Evolutionary conservation across 2,113 vertebrate genomes (phyloP), one percentile per base, ranked within the genome.

Genomic region (Anser brachyrhynchus): DNA sequence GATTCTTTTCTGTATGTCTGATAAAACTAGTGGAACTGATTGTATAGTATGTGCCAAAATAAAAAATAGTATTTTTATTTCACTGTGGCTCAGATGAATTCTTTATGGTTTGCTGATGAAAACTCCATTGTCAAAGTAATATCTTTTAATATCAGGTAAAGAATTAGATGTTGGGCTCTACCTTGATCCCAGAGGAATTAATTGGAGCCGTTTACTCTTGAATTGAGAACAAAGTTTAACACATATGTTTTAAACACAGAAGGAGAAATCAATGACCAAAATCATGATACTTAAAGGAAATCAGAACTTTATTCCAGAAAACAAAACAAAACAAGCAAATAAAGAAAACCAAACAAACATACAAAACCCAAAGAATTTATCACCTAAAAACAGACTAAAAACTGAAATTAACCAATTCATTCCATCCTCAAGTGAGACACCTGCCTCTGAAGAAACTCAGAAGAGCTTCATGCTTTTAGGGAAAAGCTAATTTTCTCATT

Each of bases 51-150:
- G 51, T 95, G 55, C 64, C 64, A 88, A 87, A 89, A 93, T 57
- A 93, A 96, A 96, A 90, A 87, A 86, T 29, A 84, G 57, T 5
- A 44, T 62, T 84, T 95, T 91, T 85, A 90, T 86, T 88, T 86
- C 57, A 52, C 4, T 49, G 29, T 84, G 76, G 39, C 35, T 92
- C 35, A 37, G 33, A 11, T 69, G 61, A 84, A 54, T 89, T 77
- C 25, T 88, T 91, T 92, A 77, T 33, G 25, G 25, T 67, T 89
- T 73, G 44, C 15, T 88, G 59, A 87, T 80, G 51, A 94, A 94
- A 82, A 61, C 39, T 76, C 49, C 19, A 28, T 67, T 87, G 64
- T 83, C 37, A 67, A 22, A 90, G 55, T n/a, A 77, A 86, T 41
- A 33, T 54, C 54, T 86, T 96, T 92, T 83, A 86, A 51, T 86